These are phyloP conservation scores for Vireo altiloquus DNA, from an alignment of 2,113 vertebrate species.

Conservation along the genomic window DNA sequence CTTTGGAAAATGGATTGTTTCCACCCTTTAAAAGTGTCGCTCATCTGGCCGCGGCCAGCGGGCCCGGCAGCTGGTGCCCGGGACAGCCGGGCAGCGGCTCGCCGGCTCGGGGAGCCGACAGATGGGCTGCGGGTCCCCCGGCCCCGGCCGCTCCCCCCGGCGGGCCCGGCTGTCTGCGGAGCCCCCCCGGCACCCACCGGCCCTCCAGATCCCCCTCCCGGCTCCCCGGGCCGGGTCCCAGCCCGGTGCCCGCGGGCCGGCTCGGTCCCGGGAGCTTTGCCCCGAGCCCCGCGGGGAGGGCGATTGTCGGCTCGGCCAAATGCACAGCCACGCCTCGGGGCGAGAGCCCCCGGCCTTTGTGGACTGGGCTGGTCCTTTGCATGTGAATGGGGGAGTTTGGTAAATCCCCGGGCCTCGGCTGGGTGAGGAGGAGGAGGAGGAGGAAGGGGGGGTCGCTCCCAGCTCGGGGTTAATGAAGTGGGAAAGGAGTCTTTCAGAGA, in stretches of 20 bases:
- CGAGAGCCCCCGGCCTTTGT: slow-evolving; percentile 72
- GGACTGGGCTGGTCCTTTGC: slow-evolving; percentile 78
- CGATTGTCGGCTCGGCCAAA: slow-evolving; percentile 73
- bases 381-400: slow-evolving; percentile 88
- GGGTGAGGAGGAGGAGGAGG: slow-evolving; percentile 52
- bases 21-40: slow-evolving; percentile 76
- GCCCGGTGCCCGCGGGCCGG: background rate
- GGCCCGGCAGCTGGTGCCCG: slow-evolving; percentile 89
- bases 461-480: slow-evolving; percentile 99
- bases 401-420: slow-evolving; percentile 84
- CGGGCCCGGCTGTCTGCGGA: background rate
- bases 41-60: slow-evolving; percentile 78
- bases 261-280: background rate
- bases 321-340: slow-evolving; percentile 82
- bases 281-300: background rate
- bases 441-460: slow-evolving; percentile 76
- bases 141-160: background rate
- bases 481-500: slow-evolving; percentile 91
- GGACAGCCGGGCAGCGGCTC: slow-evolving; percentile 74
- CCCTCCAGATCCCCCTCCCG: background rate
- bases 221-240: background rate
- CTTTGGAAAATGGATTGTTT: slow-evolving; percentile 86
- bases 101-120: slow-evolving; percentile 79
- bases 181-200: background rate
- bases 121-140: slow-evolving; percentile 84